Base-by-base conservation (phyloP, 2,888 invertebrate genomes). In the Pemphredon lugubris region DNA sequence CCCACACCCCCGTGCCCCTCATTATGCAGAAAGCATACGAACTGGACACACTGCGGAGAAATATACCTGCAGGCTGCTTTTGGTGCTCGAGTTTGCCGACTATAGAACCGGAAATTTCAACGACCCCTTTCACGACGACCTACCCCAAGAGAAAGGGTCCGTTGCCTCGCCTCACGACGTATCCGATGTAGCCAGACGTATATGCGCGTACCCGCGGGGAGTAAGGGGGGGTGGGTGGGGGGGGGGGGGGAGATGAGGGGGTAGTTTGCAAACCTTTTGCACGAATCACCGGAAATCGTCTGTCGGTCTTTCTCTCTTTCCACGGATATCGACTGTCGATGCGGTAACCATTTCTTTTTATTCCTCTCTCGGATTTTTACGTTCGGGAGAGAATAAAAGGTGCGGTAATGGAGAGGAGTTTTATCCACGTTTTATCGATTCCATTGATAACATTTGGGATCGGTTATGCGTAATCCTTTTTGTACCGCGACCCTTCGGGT, bases 61-160 rank as follows among this genome's bases (percentile, higher is more conserved):
- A 73, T 72, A 71, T 66, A 73, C 54, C 61, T 58, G 66, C 42
- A 48, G 73, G 67, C 65, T 42, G 73, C 64, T 73, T 73, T 75
- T 26, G 69, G 65, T 60, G 64, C 58, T 58, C 48, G 65, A 77
- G 77, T 73, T 77, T 59, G 67, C 54, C 60, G 59, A 73, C 54
- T 71, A 61, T 70, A 65, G 73, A 75, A 42, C 63, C 65, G 70
- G 73, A 68, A 77, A 77, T 73, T 73, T 73, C 61, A 73, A 77
- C 73, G 70, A 70, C 70, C 77, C 73, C 70, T 77, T 77, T 77
- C 77, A 73, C 61, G 57, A 45, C 67, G 73, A 76, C 69, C 77
- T 67, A 63, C 50, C 77, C 67, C 67, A 77, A 65, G 64, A 77
- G 77, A 73, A 77, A 63, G 67, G 54, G 67, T 59, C 50, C 63